Base-by-base conservation (phyloP, 2,797 vertebrate genomes). In the Rallus crepitans region DNA sequence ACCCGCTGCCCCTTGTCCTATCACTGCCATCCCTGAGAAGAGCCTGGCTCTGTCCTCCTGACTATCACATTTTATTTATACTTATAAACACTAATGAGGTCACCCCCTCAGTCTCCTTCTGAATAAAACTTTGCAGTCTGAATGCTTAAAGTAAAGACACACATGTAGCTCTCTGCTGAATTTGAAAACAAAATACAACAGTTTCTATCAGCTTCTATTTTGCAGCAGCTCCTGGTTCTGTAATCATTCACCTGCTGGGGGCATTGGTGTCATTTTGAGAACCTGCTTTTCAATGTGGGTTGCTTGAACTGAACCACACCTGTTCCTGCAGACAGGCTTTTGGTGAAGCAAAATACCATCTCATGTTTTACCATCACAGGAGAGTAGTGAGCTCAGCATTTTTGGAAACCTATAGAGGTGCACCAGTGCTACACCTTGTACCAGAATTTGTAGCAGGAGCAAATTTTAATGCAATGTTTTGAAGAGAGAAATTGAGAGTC, bases 181-280 rank as follows among this genome's bases (percentile, higher is more conserved):
- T 28, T 76, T 28, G n/a, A 66, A 47, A 75, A 45, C 9, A 14
- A 1, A 56, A 55, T 39, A 7, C 33, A 28, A 7, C 33, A 28
- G 23, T n/a, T 82, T 50, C n/a, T n/a, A 0, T 7, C 19, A 5
- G 31, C 40, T 71, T 70, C 47, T 66, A 10, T 23, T 61, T 47
- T n/a, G 15, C 4, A 24, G 1, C 27, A 9, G 11, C 11, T 14
- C 2, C 0, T 11, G 52, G 9, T 35, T 72, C 28, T 87, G 2
- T 37, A 39, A n/a, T 24, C 16, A 4, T 39, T 77, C 59, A 47
- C 93, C 89, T 91, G 84, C 75, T 76, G 91, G 94, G 94, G 96
- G 81, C 75, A 80, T 77, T 10, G 11, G 68, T 27, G 64, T 15
- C 2, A 30, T 33, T 78, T 17, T 60, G 30, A 59, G 30, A 57